phyloP scores from a whole-genome alignment of 2,797 vertebrate species.

The Taenioides sp. region DNA sequence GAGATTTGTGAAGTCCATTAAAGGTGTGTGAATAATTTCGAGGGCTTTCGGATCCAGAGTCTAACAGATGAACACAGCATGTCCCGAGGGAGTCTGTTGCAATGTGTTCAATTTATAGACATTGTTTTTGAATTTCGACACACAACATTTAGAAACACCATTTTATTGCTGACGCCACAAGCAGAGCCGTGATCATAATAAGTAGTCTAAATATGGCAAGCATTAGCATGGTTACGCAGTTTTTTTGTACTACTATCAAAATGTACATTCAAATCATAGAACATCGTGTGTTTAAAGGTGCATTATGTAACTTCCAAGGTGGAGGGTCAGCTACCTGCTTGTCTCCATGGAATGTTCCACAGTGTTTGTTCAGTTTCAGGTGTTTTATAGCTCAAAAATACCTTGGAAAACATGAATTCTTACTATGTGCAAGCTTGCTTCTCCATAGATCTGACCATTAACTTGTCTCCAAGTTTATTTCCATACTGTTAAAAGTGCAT shows the following conservation, averaged over 20 bases:
- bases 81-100: slow-evolving; percentile 36
- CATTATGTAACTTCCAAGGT: too few relatives aligned
- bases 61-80: slow-evolving; percentile 60
- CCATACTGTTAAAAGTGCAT: too few relatives aligned
- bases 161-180: too few relatives aligned
- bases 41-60: slow-evolving; percentile 53
- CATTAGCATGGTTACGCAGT: background rate
- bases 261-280: background rate
- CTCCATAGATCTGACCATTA: too few relatives aligned
- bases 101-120: slow-evolving; percentile 42
- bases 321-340: too few relatives aligned
- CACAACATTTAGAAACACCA: background rate
- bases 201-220: too few relatives aligned
- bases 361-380: too few relatives aligned
- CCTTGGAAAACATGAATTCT: too few relatives aligned
- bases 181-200: background rate
- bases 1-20: slow-evolving; percentile 66
- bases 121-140: slow-evolving; percentile 28
- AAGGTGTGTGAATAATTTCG: slow-evolving; percentile 60
- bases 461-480: too few relatives aligned
- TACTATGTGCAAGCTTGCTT: too few relatives aligned
- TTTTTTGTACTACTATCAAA: background rate
- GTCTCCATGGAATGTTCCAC: too few relatives aligned
- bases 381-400: too few relatives aligned
- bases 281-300: background rate